These are phyloP conservation scores for Neuroscelio doddi DNA, from an alignment of 2,888 invertebrate species.

Conservation along the genomic window DNA sequence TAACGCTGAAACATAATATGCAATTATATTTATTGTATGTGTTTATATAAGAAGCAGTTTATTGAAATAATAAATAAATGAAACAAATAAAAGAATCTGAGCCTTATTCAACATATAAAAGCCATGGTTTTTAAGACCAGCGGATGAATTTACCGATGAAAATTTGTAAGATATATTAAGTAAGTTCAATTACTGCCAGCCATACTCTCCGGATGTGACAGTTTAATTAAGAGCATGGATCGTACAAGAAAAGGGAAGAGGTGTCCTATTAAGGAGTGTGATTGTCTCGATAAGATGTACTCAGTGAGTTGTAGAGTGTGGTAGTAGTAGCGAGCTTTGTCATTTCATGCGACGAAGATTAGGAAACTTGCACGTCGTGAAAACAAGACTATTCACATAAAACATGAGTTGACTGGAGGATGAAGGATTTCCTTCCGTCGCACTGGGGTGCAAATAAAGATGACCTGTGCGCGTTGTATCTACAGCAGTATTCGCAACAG, in stretches of 20 bases:
- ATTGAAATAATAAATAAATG: no score
- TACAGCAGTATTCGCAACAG: neutral
- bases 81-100: no score
- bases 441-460: constrained; percentile 15
- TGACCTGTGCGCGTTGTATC: neutral
- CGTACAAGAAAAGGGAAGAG: constrained; percentile 38
- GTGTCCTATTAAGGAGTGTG: constrained; percentile 36
- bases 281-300: constrained; percentile 23
- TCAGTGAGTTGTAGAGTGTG: neutral
- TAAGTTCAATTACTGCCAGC: constrained; percentile 48
- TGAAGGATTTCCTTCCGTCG: constrained; percentile 1
- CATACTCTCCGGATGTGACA: constrained; percentile 46
- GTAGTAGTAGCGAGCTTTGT: neutral
- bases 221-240: constrained; percentile 48
- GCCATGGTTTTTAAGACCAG: constrained; percentile 3
- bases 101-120: no score
- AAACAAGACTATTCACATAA: neutral
- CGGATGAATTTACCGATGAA: constrained; percentile 41
- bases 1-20: no score
- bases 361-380: constrained; percentile 15
- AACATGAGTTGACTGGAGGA: constrained; percentile 6
- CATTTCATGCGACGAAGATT: constrained; percentile 17
- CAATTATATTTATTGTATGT: no score
- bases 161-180: constrained; percentile 44
- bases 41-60: no score